Conservation (phyloP, 1,140 invertebrate genomes). For the Thaumatotibia leucotreta region DNA sequence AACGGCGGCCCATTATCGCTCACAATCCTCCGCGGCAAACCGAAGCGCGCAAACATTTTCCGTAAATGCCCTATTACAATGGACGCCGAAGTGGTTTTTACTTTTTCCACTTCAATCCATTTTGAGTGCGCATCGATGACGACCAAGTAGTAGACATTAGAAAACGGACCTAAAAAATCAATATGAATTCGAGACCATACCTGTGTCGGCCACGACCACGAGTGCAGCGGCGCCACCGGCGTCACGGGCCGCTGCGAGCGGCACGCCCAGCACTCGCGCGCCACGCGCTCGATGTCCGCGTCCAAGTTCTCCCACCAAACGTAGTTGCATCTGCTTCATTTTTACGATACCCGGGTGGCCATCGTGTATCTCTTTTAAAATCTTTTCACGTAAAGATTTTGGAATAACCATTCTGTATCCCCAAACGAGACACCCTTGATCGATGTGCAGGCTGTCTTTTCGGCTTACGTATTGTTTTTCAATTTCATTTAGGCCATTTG, state of each 20-base stretch:
- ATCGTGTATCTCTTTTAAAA: slow-evolving; percentile 43
- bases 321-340: slow-evolving; percentile 49
- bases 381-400: slow-evolving; percentile 14
- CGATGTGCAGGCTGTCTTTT: slow-evolving; percentile 23
- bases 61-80: slow-evolving; percentile 26
- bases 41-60: slow-evolving; percentile 34
- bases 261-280: slow-evolving; percentile 44
- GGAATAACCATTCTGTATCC: slow-evolving; percentile 41
- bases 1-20: slow-evolving; percentile 55
- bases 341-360: slow-evolving; percentile 35
- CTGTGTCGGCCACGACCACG: slow-evolving; percentile 25
- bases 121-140: slow-evolving; percentile 60
- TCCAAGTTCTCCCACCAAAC: slow-evolving; percentile 75
- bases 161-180: slow-evolving; percentile 69
- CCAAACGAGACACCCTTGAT: slow-evolving; percentile 35
- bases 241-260: slow-evolving; percentile 19
- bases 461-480: slow-evolving; percentile 20
- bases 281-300: slow-evolving; percentile 54
- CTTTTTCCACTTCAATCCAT: slow-evolving; percentile 50
- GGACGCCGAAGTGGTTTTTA: slow-evolving; percentile 8
- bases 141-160: slow-evolving; percentile 54
- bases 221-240: slow-evolving; percentile 20
- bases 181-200: slow-evolving; percentile 67
- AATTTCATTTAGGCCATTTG: background rate
- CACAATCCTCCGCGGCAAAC: slow-evolving; percentile 42